A percentile compares a stretch with the other conserved stretches of the same genome.
Conservation (phyloP, 2,797 vertebrate genomes). For the Numenius phaeopus region DNA sequence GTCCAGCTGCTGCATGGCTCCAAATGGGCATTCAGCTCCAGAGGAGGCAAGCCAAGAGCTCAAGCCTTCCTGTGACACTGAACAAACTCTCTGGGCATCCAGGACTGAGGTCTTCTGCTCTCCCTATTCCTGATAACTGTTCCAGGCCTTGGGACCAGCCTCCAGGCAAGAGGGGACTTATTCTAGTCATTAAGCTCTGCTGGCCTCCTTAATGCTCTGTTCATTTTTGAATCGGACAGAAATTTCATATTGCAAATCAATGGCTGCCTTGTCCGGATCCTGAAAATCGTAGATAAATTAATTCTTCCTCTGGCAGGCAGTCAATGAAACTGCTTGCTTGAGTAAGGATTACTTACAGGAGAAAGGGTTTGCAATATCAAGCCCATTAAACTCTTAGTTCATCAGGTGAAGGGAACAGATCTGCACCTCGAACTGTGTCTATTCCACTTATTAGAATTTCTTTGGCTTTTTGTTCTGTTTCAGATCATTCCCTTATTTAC, state of each 20-base stretch:
- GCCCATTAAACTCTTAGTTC: conserved; percentile 23
- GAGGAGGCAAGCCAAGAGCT: neutral
- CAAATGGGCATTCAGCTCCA: neutral
- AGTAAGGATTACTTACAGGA: neutral
- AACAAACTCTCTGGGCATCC: neutral
- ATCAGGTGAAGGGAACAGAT: conserved; percentile 7
- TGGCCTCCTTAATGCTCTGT: neutral
- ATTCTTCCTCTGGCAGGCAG: neutral
- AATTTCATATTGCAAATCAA: conserved; percentile 37
- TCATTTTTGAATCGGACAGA: neutral
- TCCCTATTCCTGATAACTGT: accelerated
- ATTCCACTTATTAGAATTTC: neutral
- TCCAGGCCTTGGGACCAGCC: neutral
- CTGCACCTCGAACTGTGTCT: neutral
- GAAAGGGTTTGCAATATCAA: conserved; percentile 12
- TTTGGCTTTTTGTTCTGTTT: conserved; percentile 36
- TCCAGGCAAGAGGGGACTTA: neutral
- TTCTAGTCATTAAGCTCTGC: neutral
- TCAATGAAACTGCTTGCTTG: neutral
- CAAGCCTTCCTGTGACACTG: accelerated
- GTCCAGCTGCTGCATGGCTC: neutral
- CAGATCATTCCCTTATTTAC: conserved; percentile 55
- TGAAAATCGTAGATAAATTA: neutral
- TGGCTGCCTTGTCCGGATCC: neutral
- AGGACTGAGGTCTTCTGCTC: neutral